Conservation (phyloP, 2,113 vertebrate species). For the Tichodroma muraria region DNA sequence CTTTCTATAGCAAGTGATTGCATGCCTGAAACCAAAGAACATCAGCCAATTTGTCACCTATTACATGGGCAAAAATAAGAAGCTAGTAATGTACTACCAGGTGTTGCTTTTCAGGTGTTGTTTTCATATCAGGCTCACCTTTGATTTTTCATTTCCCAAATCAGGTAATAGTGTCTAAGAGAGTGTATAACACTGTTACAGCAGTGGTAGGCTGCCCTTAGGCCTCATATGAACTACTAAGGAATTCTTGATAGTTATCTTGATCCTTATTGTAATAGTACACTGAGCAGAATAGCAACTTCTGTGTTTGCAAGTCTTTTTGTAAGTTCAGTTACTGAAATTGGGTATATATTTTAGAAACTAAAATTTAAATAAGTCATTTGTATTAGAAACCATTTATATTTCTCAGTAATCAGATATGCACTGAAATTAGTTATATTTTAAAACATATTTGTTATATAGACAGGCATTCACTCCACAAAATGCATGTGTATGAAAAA, state of each 20-base stretch:
- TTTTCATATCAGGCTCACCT: neutral
- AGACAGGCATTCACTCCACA: neutral
- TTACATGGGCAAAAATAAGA: neutral
- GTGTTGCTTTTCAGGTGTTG: neutral
- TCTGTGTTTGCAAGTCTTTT: neutral
- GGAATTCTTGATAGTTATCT: neutral
- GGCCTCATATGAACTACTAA: neutral
- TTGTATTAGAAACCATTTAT: neutral
- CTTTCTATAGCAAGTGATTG: neutral
- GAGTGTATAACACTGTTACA: neutral
- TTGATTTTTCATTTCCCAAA: neutral
- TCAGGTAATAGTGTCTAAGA: neutral
- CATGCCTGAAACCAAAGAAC: neutral
- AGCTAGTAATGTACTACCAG: neutral
- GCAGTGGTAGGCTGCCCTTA: neutral
- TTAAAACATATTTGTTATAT: neutral
- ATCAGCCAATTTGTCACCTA: neutral
- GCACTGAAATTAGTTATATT: neutral
- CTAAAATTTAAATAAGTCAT: neutral
- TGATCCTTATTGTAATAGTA: neutral
- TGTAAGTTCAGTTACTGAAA: neutral
- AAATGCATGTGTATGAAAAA: neutral
- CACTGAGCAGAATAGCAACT: neutral
- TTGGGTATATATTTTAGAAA: neutral
- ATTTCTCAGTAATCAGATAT: neutral